Conservation (phyloP, 2,113 vertebrate species). For the Solea senegalensis region DNA sequence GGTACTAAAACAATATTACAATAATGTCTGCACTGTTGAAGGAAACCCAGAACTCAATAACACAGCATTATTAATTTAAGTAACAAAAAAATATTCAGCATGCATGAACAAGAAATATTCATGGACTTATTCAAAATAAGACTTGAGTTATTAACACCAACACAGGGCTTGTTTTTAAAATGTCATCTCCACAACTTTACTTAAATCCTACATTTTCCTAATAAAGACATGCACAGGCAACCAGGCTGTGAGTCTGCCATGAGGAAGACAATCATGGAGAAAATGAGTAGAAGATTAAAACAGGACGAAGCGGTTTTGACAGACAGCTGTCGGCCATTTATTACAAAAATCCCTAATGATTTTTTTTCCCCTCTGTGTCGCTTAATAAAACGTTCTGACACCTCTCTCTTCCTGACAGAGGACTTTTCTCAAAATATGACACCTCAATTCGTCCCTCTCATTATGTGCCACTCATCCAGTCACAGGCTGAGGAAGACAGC, state of each 20-base stretch:
- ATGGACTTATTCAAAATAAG: background rate
- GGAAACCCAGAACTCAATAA: background rate
- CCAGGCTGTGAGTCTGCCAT: constrained; percentile 13
- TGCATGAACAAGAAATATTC: too few relatives aligned
- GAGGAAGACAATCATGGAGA: constrained; percentile 56
- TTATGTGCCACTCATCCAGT: constrained; percentile 52
- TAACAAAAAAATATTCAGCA: too few relatives aligned
- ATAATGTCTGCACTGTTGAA: background rate
- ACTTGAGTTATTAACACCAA: background rate
- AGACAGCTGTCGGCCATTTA: constrained; percentile 70
- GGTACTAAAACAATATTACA: too few relatives aligned
- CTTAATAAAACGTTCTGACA: constrained; percentile 38
- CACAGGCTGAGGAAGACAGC: constrained; percentile 17
- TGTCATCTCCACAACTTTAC: constrained; percentile 12
- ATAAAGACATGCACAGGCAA: constrained; percentile 41
- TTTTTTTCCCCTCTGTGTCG: constrained; percentile 36
- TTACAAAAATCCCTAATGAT: constrained; percentile 48
- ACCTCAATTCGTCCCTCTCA: constrained; percentile 57
- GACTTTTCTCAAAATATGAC: constrained; percentile 53
- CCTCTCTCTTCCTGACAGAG: constrained; percentile 30
- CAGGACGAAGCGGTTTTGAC: constrained; percentile 43
- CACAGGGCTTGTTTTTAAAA: background rate
- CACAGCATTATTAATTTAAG: too few relatives aligned
- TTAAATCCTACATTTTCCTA: constrained; percentile 36
- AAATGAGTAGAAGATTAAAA: constrained; percentile 56